Conservation (phyloP, 2,113 vertebrate genomes). For the Machaerirhynchus nigripectus region DNA sequence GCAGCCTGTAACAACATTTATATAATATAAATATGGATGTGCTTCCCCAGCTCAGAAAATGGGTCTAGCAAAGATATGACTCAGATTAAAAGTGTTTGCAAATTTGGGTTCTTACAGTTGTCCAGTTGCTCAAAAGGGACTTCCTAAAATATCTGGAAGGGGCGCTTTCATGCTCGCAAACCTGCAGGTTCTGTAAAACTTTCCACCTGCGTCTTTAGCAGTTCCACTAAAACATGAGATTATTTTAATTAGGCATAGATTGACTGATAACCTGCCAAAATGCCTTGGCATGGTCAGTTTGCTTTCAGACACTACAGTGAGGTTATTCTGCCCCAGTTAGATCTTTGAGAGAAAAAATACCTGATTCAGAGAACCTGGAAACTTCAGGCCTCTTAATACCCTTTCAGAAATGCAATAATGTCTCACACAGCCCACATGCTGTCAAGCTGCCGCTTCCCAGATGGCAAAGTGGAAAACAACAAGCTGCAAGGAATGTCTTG, state of each 20-base stretch:
- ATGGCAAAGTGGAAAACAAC: slow-evolving; percentile 56
- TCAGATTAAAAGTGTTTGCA: not conserved
- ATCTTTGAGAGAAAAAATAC: not conserved
- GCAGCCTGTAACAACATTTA: not conserved
- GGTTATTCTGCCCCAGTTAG: not conserved
- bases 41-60: not conserved
- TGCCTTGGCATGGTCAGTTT: not conserved
- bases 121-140: not conserved
- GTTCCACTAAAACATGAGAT: not conserved
- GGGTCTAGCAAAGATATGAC: not conserved
- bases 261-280: not conserved
- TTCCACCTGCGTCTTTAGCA: not conserved
- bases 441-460: slow-evolving; percentile 49
- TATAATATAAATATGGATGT: not conserved
- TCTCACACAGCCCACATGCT: slow-evolving; percentile 51
- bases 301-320: not conserved
- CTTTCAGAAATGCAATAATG: not conserved
- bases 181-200: not conserved
- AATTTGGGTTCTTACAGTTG: not conserved
- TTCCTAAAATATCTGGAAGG: not conserved
- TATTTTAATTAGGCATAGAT: not conserved
- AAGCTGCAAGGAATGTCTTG: slow-evolving; percentile 26
- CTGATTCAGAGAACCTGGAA: not conserved
- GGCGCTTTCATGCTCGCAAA: not conserved
- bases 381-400: not conserved